Percentiles rank a stretch among this genome's conserved stretches.
phyloP scores from a whole-genome alignment of 1,140 invertebrate genomes.

The Ips nitidus region DNA sequence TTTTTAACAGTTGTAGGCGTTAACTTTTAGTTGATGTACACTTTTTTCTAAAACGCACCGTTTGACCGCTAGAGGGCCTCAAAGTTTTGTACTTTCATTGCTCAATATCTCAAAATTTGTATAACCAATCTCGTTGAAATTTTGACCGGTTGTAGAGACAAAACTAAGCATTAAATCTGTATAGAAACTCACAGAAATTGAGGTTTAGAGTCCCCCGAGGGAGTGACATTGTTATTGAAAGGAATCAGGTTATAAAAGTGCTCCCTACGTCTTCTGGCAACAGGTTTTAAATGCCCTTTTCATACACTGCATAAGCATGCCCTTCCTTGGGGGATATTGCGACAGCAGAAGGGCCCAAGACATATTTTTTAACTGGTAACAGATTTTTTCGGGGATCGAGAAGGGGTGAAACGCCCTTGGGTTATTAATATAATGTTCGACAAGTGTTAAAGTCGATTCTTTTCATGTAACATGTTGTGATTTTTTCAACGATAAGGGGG shows the following conservation, averaged over 20 bases:
- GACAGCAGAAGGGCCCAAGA: slow-evolving; percentile 31
- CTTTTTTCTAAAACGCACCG: too few species aligned
- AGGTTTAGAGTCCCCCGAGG: background rate
- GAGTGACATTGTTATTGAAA: slow-evolving; percentile 16
- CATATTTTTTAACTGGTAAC: slow-evolving; percentile 25
- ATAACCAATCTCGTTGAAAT: too few species aligned
- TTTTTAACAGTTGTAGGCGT: too few species aligned
- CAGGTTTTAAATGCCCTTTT: slow-evolving; percentile 36
- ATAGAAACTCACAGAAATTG: too few species aligned
- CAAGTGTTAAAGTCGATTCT: slow-evolving; percentile 19
- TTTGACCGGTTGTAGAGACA: too few species aligned
- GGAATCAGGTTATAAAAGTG: slow-evolving; percentile 10
- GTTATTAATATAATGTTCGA: slow-evolving; percentile 19
- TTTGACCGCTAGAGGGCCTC: too few species aligned
- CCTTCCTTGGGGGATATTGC: slow-evolving; percentile 23
- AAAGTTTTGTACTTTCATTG: too few species aligned
- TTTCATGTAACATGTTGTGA: slow-evolving; percentile 12
- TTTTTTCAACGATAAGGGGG: background rate
- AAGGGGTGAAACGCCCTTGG: slow-evolving; percentile 24
- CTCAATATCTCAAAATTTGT: too few species aligned
- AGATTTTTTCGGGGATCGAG: slow-evolving; percentile 9
- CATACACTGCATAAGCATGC: slow-evolving; percentile 21
- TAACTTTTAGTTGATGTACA: too few species aligned
- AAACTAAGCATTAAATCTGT: too few species aligned
- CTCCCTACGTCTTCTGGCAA: slow-evolving; percentile 20